Evolutionary conservation across 2,113 vertebrate species (phyloP).

Genomic region (Alces alces): DNA sequence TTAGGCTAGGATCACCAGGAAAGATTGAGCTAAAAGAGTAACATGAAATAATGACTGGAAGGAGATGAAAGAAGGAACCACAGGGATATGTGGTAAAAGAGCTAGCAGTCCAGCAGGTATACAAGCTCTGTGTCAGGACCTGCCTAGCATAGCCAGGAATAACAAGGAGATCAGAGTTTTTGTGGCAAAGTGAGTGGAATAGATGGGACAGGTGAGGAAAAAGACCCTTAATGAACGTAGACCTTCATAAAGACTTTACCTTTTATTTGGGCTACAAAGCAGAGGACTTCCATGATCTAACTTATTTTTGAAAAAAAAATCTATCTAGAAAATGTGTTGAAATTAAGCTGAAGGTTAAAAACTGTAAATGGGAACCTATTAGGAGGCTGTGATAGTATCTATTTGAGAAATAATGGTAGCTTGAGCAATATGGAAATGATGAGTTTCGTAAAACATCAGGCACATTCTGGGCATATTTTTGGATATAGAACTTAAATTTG

Average conservation of each 20-base stretch:
- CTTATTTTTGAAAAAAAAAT: neutral
- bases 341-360: neutral
- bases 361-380: neutral
- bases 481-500: neutral
- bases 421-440: neutral
- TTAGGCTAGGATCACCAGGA: neutral
- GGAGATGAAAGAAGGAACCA: neutral
- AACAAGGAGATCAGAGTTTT: neutral
- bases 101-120: rapidly evolving
- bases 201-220: neutral
- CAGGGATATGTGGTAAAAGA: neutral
- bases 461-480: neutral
- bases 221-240: rapidly evolving
- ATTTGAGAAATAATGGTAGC: neutral
- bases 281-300: neutral
- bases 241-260: neutral
- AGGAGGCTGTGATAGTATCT: neutral
- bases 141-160: neutral
- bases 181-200: neutral
- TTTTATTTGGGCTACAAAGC: neutral
- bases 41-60: neutral
- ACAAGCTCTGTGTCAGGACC: rapidly evolving
- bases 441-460: rapidly evolving
- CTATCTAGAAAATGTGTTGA: neutral
- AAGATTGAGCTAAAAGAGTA: neutral